Evolutionary conservation across 2,888 invertebrate species (phyloP).

Genomic region (Hyles lineata): DNA sequence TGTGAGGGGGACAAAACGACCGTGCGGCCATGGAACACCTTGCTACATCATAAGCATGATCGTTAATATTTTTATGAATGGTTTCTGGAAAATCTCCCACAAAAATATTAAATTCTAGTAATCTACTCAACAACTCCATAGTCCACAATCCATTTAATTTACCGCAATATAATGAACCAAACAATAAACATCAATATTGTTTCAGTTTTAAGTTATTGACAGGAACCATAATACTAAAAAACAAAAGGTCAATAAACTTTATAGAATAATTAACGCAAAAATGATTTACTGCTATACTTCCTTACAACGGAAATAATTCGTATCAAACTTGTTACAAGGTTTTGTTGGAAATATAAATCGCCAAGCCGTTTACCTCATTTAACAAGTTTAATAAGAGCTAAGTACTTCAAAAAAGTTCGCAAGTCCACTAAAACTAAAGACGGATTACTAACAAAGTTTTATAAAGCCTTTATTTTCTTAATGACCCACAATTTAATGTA

Average conservation of each 20-base stretch:
- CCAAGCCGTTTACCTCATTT: background rate
- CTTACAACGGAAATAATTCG: background rate
- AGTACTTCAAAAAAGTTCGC: background rate
- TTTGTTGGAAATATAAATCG: background rate
- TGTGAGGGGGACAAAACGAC: no score
- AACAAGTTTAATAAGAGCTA: slow-evolving; percentile 2
- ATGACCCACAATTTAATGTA: background rate
- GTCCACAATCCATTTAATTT: no score
- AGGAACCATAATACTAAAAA: background rate
- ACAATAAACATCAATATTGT: background rate
- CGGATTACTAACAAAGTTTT: background rate
- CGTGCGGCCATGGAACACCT: no score
- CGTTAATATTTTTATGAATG: no score
- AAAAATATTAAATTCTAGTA: no score
- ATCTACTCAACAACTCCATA: no score
- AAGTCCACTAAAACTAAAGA: background rate
- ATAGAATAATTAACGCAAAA: background rate
- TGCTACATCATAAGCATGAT: no score
- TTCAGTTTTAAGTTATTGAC: background rate
- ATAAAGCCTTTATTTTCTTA: background rate
- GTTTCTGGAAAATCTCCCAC: no score
- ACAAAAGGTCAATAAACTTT: background rate
- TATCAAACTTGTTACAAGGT: background rate
- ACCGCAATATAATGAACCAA: no score
- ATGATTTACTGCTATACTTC: background rate